Percentiles rank a stretch among this genome's conserved stretches.
phyloP scores from a whole-genome alignment of 2,888 invertebrate genomes.

The Phaedon cochleariae region DNA sequence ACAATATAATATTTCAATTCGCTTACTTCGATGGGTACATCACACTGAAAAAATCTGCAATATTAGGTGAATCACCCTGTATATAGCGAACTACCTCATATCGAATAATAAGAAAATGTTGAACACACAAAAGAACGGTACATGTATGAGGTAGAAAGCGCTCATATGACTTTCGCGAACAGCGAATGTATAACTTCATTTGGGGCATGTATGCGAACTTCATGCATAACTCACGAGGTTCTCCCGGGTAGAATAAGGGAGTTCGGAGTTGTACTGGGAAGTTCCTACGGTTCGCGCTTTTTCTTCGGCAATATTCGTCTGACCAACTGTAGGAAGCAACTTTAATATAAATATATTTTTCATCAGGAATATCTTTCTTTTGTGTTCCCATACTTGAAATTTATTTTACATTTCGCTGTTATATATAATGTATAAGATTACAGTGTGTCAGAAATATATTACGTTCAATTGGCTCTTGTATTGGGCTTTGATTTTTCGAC shows the following conservation, averaged over 20 bases:
- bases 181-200: constrained; percentile 49
- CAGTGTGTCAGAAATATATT: too few relatives aligned
- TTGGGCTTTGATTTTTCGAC: too few relatives aligned
- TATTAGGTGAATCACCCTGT: too few relatives aligned
- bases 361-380: not conserved
- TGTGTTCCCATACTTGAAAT: not conserved
- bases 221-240: constrained; percentile 48
- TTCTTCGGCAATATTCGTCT: constrained; percentile 24
- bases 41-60: too few relatives aligned
- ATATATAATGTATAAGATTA: too few relatives aligned
- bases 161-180: constrained; percentile 35
- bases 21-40: too few relatives aligned
- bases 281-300: constrained; percentile 26
- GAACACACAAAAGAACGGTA: constrained; percentile 43
- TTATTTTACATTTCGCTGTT: too few relatives aligned
- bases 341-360: constrained; percentile 44
- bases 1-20: too few relatives aligned
- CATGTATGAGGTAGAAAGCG: constrained; percentile 40
- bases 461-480: too few relatives aligned
- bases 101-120: constrained; percentile 45
- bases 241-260: constrained; percentile 24
- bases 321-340: constrained; percentile 42
- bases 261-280: constrained; percentile 26
- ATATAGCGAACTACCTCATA: not conserved
- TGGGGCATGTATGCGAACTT: constrained; percentile 46